Percentiles rank a stretch among this genome's conserved stretches.
phyloP scores from a whole-genome alignment of 2,888 invertebrate species.

The Pinctada fucata region DNA sequence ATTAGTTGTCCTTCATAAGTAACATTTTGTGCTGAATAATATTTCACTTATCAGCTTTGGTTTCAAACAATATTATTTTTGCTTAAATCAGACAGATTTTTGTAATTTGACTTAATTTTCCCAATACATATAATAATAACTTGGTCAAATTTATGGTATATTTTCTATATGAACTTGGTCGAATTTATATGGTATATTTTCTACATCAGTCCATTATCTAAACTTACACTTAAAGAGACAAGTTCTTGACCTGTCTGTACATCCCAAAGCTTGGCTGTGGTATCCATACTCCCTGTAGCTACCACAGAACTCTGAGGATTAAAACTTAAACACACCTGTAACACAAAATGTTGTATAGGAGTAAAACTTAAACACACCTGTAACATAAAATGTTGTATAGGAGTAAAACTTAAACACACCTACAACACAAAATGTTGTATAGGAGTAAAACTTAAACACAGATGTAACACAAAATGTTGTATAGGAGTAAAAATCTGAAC shows the following conservation, averaged over 20 bases:
- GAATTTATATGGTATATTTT: too few relatives aligned
- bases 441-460: conserved; percentile 81
- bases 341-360: conserved; percentile 70
- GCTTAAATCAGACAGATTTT: too few relatives aligned
- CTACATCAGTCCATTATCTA: too few relatives aligned
- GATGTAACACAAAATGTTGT: conserved; percentile 54
- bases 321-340: conserved; percentile 79
- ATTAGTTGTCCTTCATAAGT: too few relatives aligned
- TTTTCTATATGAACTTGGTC: too few relatives aligned
- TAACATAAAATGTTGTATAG: conserved; percentile 59
- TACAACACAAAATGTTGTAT: conserved; percentile 40
- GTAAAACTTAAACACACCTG: conserved; percentile 80
- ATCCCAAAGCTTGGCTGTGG: conserved; percentile 85
- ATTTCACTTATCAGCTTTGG: too few relatives aligned
- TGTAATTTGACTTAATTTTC: too few relatives aligned
- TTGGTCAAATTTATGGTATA: too few relatives aligned
- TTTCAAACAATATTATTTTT: too few relatives aligned
- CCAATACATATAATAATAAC: too few relatives aligned
- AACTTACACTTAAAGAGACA: conserved; percentile 68
- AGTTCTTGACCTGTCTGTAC: conserved; percentile 81
- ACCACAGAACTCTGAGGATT: conserved; percentile 82
- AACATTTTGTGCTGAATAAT: too few relatives aligned
- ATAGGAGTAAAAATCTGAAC: too few relatives aligned
- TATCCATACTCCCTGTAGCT: conserved; percentile 88
- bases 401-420: conserved; percentile 81